Evolutionary conservation across 2,113 vertebrate species (phyloP), one percentile per base, ranked within the genome.

Genomic region (Epinephelus cyanopodus): DNA sequence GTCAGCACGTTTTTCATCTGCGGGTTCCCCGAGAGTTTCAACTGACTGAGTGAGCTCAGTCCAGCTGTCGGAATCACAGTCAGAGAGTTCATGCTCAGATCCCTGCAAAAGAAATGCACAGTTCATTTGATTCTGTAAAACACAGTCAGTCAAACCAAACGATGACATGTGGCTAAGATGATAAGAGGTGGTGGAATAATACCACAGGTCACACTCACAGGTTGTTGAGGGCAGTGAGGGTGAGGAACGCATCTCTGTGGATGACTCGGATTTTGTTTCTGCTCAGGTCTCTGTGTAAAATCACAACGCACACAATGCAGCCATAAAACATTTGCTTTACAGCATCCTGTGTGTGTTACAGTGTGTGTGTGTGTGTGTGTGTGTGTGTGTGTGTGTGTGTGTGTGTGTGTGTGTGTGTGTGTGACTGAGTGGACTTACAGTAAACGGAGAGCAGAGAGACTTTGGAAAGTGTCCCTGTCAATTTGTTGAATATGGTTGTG

Each of bases 251-350:
- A 77, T 97, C 96, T 85, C 89, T 94, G 87, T 99, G 96, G 93
- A 99, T 96, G 47, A 94, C 94, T 77, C 80, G 93, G 93, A 99
- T 97, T 85, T 74, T 88, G 90, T 99, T 99, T 91, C 97, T 97
- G 77, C 98, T 99, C 89, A 99, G 96, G 93, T 99, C 98, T 48
- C 98, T 99, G 93, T 99, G 93, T 93, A 92, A 68, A 90, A 81
- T 1, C 21, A 87, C 45, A 79, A 77, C 8, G 33, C 48, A 77
- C 50, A 84, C 39, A 82, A 63, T 62, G 27, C 37, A 56, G n/a
- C 0, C 17, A 50, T 57, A 23, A 75, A 72, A 62, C 1, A 1
- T 39, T 4, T 77, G 19, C 47, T 74, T 29, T 39, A 69, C 66
- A 54, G 27, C 19, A 29, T 48, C 39, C 9, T 25, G 23, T n/a